Conservation (phyloP, 2,113 vertebrate genomes). For the Cygnus buccinator region DNA sequence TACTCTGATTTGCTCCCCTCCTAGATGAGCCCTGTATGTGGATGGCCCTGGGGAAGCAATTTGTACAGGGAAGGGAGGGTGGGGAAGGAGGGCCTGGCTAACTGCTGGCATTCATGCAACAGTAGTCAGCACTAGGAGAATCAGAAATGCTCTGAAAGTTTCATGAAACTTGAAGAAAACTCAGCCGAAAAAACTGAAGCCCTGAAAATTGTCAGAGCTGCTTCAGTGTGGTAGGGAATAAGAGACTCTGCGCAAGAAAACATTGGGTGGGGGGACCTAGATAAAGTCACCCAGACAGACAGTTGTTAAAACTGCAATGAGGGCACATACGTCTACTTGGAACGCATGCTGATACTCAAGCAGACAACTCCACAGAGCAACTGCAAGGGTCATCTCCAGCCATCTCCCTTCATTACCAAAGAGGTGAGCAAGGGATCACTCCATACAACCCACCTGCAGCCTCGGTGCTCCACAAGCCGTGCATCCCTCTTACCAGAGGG, state of each 20-base stretch:
- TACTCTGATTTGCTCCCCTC: constrained; percentile 10
- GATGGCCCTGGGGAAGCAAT: constrained; percentile 37
- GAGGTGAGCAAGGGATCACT: neutral
- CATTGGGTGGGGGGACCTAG: neutral
- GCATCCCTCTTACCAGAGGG: neutral
- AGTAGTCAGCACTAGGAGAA: neutral
- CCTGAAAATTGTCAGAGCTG: neutral
- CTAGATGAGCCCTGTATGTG: constrained; percentile 2
- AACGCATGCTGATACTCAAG: neutral
- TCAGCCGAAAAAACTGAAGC: neutral
- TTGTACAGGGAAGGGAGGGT: neutral
- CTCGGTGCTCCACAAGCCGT: neutral
- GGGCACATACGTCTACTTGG: neutral
- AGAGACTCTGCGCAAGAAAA: neutral
- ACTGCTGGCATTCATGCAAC: constrained; percentile 8
- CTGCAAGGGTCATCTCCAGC: neutral
- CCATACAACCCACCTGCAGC: fast-evolving
- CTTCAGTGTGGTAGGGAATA: neutral
- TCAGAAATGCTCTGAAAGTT: neutral
- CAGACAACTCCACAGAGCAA: fast-evolving
- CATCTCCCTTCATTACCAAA: neutral
- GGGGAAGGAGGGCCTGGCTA: neutral
- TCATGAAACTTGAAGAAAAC: neutral
- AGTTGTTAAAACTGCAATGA: neutral
- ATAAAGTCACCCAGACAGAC: fast-evolving